phyloP scores from a whole-genome alignment of 2,888 invertebrate genomes.

The Dasypogon diadema region DNA sequence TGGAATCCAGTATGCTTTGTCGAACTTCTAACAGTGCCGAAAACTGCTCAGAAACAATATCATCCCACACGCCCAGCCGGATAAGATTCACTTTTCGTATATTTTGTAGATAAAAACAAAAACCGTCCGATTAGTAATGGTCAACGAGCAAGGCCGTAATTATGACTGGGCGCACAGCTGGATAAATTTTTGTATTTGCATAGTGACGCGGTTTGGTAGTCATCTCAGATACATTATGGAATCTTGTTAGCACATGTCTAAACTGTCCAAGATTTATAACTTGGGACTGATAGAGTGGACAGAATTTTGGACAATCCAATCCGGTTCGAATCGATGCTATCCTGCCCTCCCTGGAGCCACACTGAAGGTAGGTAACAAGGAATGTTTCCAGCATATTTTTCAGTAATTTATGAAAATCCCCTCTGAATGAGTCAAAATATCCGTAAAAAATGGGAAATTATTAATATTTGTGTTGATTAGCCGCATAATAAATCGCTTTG shows the following conservation, averaged over 20 bases:
- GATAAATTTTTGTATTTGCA: slow-evolving; percentile 51
- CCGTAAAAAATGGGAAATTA: slow-evolving; percentile 40
- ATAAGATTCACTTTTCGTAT: slow-evolving; percentile 44
- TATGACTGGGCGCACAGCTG: slow-evolving; percentile 55
- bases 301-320: slow-evolving; percentile 35
- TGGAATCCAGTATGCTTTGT: slow-evolving; percentile 20
- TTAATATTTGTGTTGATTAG: slow-evolving; percentile 54
- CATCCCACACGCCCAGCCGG: slow-evolving; percentile 8
- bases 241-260: slow-evolving; percentile 48
- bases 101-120: slow-evolving; percentile 31
- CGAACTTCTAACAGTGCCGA: slow-evolving; percentile 14
- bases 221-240: slow-evolving; percentile 46
- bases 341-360: slow-evolving; percentile 9
- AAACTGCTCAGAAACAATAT: neutral
- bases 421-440: slow-evolving; percentile 49
- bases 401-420: slow-evolving; percentile 52
- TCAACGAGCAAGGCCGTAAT: slow-evolving; percentile 49
- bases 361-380: neutral
- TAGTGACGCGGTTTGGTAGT: slow-evolving; percentile 49
- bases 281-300: slow-evolving; percentile 30
- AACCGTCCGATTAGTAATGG: slow-evolving; percentile 44
- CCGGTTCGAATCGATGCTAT: slow-evolving; percentile 10
- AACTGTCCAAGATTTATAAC: slow-evolving; percentile 41
- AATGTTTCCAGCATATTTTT: slow-evolving; percentile 33
- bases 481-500: slow-evolving; percentile 55